phyloP scores from a whole-genome alignment of 2,797 vertebrate species.

The Sebastes itinus region DNA sequence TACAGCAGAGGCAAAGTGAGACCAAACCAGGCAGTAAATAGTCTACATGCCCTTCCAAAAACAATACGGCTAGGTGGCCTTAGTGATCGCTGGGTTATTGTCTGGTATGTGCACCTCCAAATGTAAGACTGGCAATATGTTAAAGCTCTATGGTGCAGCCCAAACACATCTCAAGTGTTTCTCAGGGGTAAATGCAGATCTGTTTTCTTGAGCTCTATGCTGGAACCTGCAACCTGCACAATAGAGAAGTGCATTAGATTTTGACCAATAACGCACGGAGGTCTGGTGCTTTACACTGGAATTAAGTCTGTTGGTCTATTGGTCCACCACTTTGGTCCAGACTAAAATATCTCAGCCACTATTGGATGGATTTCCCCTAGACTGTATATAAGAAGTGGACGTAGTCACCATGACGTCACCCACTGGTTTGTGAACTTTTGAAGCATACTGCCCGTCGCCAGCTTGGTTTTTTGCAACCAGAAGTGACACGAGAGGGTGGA shows the following conservation, averaged over 20 bases:
- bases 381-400: no score
- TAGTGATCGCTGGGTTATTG: constrained; percentile 25
- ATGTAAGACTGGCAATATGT: constrained; percentile 9
- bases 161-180: not conserved
- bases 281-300: not conserved
- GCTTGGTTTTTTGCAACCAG: no score
- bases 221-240: not conserved
- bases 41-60: constrained; percentile 12
- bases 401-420: no score
- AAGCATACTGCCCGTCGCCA: no score
- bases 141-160: not conserved
- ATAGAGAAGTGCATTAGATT: not conserved
- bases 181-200: not conserved
- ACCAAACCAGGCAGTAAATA: constrained; percentile 18
- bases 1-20: not conserved
- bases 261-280: not conserved
- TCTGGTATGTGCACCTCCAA: constrained; percentile 32
- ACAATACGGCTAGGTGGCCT: constrained; percentile 21
- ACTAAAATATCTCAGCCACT: not conserved
- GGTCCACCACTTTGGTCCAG: not conserved
- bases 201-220: not conserved
- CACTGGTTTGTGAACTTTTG: no score
- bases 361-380: no score
- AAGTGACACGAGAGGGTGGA: no score
- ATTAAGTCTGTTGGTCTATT: no score